phyloP scores from a whole-genome alignment of 2,797 vertebrate genomes.

The Remorina albescens region DNA sequence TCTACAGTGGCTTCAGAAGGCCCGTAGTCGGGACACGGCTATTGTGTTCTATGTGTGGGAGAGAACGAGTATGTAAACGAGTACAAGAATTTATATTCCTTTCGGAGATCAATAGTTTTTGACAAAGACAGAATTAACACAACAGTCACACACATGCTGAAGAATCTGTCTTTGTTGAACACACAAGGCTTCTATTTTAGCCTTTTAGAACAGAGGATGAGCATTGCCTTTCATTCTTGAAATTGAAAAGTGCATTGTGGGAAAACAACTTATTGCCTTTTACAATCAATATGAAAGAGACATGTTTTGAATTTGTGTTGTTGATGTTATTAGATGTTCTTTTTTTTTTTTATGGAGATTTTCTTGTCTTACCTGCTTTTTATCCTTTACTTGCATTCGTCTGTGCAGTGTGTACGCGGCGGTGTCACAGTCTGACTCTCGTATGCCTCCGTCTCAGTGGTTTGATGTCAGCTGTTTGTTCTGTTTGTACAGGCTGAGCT shows the following conservation, averaged over 20 bases:
- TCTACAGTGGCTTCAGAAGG: no score
- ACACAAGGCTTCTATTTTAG: conserved; percentile 30
- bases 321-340: conserved; percentile 51
- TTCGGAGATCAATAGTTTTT: conserved; percentile 7
- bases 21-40: no score
- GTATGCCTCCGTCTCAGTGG: conserved; percentile 30
- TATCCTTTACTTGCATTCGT: conserved; percentile 45
- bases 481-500: conserved; percentile 18
- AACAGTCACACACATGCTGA: neutral
- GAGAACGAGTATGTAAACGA: neutral
- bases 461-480: conserved; percentile 56
- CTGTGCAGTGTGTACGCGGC: conserved; percentile 7
- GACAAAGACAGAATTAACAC: neutral
- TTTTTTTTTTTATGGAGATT: conserved; percentile 42
- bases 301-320: conserved; percentile 56
- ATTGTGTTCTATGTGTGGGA: neutral
- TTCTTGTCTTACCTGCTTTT: conserved; percentile 70
- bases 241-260: conserved; percentile 44
- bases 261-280: conserved; percentile 64
- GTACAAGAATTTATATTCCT: conserved; percentile 16
- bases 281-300: conserved; percentile 64
- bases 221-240: conserved; percentile 51
- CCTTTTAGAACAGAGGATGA: conserved; percentile 34
- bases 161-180: conserved; percentile 12
- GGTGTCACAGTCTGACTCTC: conserved; percentile 1